A percentile compares a stretch with the other conserved stretches of the same genome.
Conservation (phyloP, 2,888 invertebrate species). For the Seladonia tumulorum region DNA sequence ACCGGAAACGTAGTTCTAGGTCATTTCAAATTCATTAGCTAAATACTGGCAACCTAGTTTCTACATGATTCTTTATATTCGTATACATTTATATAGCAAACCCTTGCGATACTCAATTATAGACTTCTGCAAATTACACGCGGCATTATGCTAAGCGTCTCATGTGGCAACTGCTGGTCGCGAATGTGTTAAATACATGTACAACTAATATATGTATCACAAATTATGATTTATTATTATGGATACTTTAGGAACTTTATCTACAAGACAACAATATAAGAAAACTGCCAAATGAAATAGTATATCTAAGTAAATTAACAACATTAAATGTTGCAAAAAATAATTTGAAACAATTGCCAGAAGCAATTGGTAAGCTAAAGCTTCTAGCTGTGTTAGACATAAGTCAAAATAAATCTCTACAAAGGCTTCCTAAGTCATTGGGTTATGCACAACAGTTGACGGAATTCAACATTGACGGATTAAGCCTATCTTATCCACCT, state of each 20-base stretch:
- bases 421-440: slow-evolving; percentile 87
- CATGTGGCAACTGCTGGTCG: background rate
- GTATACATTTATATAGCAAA: background rate
- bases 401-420: slow-evolving; percentile 86
- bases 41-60: no score
- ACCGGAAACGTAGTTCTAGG: background rate
- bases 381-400: slow-evolving; percentile 88
- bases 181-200: background rate
- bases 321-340: slow-evolving; percentile 90
- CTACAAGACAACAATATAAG: slow-evolving; percentile 90
- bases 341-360: slow-evolving; percentile 87
- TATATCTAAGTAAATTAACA: slow-evolving; percentile 87
- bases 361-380: slow-evolving; percentile 87
- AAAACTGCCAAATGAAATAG: slow-evolving; percentile 89
- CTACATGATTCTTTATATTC: background rate
- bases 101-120: no score
- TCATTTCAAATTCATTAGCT: no score
- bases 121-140: no score
- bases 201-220: background rate
- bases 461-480: slow-evolving; percentile 87
- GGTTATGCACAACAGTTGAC: slow-evolving; percentile 88
- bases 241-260: slow-evolving; percentile 88
- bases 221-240: slow-evolving; percentile 13
- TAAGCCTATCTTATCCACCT: slow-evolving; percentile 89
- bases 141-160: background rate